Base-by-base conservation (phyloP, 2,113 vertebrate species). In the Callionymus lyra region DNA sequence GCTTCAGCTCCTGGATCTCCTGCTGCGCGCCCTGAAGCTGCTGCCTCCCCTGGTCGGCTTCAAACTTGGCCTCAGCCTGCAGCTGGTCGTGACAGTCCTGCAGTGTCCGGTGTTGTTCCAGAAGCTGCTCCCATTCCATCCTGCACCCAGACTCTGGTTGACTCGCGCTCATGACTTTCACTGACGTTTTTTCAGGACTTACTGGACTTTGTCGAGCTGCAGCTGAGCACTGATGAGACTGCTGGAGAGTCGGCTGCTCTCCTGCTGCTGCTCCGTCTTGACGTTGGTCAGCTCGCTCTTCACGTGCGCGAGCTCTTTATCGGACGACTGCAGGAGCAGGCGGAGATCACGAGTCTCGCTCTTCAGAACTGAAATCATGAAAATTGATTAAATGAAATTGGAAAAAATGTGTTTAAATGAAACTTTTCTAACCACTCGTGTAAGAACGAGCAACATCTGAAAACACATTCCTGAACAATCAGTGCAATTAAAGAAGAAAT, bases 331-430 rank as follows among this genome's bases (percentile, higher is more conserved):
- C 62, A 98, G 88, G 31, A 97, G 86, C 16, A 97, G 78, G 17
- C 88, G 89, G n/a, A 98, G 75, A 63, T 98, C 94, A 13, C n/a
- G 70, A 10, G 93, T 89, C 72, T 98, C 93, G 47, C 85, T 89
- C 50, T 73, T 84, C 56, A 96, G 65, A 63, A 93, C 94, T 98
- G 68, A 54, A 32, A 40, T 36, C 9, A 53, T n/a, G n/a, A 11
- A 12, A 41, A 27, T 8, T n/a, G n/a, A n/a, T n/a, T n/a, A n/a
- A n/a, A n/a, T n/a, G n/a, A n/a, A n/a, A n/a, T n/a, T n/a, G n/a
- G n/a, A n/a, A n/a, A n/a, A n/a, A n/a, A n/a, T n/a, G n/a, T n/a
- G n/a, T n/a, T n/a, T n/a, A n/a, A n/a, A n/a, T n/a, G n/a, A n/a
- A n/a, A n/a, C n/a, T n/a, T n/a, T n/a, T n/a, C n/a, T n/a, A n/a